Base-by-base conservation (phyloP, 2,888 invertebrate species). In the Iselma pallidipennis region DNA sequence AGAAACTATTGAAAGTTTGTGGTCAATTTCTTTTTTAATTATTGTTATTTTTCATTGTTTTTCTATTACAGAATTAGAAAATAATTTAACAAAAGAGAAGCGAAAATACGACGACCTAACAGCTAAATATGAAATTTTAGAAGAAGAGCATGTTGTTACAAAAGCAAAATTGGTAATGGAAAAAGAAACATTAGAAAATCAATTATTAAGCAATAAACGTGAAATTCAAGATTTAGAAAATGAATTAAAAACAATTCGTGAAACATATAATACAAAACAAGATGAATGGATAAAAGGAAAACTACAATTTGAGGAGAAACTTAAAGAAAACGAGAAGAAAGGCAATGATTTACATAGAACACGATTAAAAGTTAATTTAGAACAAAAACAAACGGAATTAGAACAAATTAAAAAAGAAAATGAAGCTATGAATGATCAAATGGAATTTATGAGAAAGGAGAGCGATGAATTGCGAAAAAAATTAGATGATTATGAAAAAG, bases 61-160 rank as follows among this genome's bases (percentile, higher is more conserved):
- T 55, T 55, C 63, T 33, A 57, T 63, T 14, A 74, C 82, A 87
- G 91, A 88, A 71, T 78, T 92, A 59, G 91, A 92, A 77, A 84
- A 85, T 70, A 86, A 89, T 28, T 76, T 93, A 37, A 84, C 85
- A 19, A 85, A 84, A 52, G 90, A 91, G 76, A 88, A 87, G 66
- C 88, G 89, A 66, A 91, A 92, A 68, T 91, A 91, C 76, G 90
- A 91, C 51, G 92, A 92, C 71, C 82, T 95, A 56, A 93, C 91
- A 28, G 85, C 87, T 16, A 93, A 92, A 79, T 94, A 93, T 81
- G 94, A 94, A 79, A 86, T 90, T 63, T 81, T 95, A 33, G 91
- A 92, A 77, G 94, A 94, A 78, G 94, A 94, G 74, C 92, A 92
- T 70, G 91, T 94, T 0, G 87, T 92, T 0, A 90, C 91, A 64